Base-by-base conservation (phyloP, 2,888 invertebrate genomes). In the Tipula confusa region DNA sequence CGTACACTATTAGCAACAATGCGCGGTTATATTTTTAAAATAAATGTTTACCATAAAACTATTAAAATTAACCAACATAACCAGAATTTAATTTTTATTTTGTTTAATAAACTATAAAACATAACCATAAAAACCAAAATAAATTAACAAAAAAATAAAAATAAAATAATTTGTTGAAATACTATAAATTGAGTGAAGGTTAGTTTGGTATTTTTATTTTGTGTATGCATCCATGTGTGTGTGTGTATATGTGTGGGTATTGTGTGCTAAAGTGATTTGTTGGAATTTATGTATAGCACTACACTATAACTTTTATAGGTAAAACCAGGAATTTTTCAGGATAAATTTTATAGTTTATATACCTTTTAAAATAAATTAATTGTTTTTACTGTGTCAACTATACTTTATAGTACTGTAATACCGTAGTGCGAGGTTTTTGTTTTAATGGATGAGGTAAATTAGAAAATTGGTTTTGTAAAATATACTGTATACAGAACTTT, bases 321-420 rank as follows among this genome's bases (percentile, higher is more conserved):
- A 64, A 24, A 24, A 7, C 24, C 64, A 2, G 64, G 64, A 64
- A 64, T 24, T 64, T 24, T 9, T n/a, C n/a, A n/a, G 9, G 64
- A 64, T 64, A 24, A 64, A 64, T 11, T 64, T 18, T 24, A 64
- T 48, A 48, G 48, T 48, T 48, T 18, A 33, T n/a, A n/a, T 48
- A 48, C 48, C 48, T 48, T 48, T 48, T 1, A 3, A 64, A 38
- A 82, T 48, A 79, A 24, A 79, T 79, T 86, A 85, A 86, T 85
- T 29, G 80, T 82, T 83, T 82, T 83, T 83, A 83, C 86, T 82
- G 36, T 84, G 83, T 84, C 83, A 84, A 83, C 83, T 84, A 80
- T 85, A 83, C 83, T 83, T 85, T 84, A 84, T 84, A 64, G 64
- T 4, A 24, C 1, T 64, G 2, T 64, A n/a, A n/a, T n/a, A n/a